phyloP scores from a whole-genome alignment of 2,888 invertebrate genomes.

The Terebella lapidaria region DNA sequence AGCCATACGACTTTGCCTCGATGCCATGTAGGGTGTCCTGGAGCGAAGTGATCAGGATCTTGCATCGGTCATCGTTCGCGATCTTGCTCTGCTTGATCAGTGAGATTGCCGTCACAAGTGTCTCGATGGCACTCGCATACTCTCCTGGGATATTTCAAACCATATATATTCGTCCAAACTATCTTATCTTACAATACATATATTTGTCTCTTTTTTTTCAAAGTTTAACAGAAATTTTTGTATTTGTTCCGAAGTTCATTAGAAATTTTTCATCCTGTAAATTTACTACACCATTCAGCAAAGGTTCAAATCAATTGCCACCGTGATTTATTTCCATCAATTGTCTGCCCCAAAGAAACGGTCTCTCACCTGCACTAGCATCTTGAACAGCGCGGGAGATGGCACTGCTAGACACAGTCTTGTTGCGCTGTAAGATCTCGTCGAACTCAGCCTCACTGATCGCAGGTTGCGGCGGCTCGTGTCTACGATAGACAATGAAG shows the following conservation, averaged over 20 bases:
- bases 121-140: conserved; percentile 96
- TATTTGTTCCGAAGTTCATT: too few species aligned
- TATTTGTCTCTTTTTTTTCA: too few species aligned
- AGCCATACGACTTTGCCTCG: conserved; percentile 89
- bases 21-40: conserved; percentile 96
- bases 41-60: conserved; percentile 91
- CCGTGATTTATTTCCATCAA: too few species aligned
- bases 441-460: conserved; percentile 87
- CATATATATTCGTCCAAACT: too few species aligned
- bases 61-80: conserved; percentile 93
- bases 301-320: too few species aligned
- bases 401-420: conserved; percentile 95
- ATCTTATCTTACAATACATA: too few species aligned
- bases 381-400: conserved; percentile 96
- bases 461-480: conserved; percentile 27
- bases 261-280: too few species aligned
- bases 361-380: conserved; percentile 91
- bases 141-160: conserved; percentile 62
- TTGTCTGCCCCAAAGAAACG: too few species aligned
- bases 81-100: conserved; percentile 97
- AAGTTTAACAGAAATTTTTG: too few species aligned
- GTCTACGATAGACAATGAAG: conserved; percentile 6
- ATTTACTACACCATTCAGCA: too few species aligned
- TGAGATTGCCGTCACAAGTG: conserved; percentile 95
- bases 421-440: conserved; percentile 94